Conservation (phyloP, 2,113 vertebrate genomes). For the Rostratula benghalensis region DNA sequence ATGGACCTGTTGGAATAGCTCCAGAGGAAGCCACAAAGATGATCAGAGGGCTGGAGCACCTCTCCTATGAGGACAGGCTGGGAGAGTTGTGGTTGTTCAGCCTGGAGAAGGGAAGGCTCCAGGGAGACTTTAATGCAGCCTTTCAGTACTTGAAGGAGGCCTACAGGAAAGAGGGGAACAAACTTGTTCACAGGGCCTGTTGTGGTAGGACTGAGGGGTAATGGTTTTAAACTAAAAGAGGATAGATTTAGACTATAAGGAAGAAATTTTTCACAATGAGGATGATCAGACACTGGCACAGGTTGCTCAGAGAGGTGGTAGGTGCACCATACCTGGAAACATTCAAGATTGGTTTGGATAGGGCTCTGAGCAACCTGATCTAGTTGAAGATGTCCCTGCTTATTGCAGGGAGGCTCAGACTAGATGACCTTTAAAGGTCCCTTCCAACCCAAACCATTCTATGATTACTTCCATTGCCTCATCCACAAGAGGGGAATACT, state of each 20-base stretch:
- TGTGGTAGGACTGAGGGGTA: neutral
- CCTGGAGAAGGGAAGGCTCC: neutral
- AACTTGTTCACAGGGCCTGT: neutral
- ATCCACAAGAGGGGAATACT: neutral
- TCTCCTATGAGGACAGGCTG: neutral
- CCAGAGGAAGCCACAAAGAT: neutral
- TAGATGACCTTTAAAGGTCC: neutral
- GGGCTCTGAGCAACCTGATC: neutral
- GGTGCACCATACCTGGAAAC: neutral
- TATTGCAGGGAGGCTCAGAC: rapidly evolving
- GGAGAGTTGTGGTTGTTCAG: neutral
- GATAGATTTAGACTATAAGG: neutral
- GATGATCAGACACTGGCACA: neutral
- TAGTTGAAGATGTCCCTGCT: neutral
- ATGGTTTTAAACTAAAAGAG: neutral
- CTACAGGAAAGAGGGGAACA: neutral
- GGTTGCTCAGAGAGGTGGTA: neutral
- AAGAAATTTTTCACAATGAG: neutral
- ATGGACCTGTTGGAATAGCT: neutral
- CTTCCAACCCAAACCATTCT: neutral
- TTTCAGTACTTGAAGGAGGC: neutral
- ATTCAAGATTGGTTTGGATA: neutral
- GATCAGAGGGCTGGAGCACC: neutral
- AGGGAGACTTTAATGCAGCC: neutral
- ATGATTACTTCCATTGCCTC: neutral